Evolutionary conservation across 2,113 vertebrate genomes (phyloP).

Genomic region (Kobus ellipsiprymnus): DNA sequence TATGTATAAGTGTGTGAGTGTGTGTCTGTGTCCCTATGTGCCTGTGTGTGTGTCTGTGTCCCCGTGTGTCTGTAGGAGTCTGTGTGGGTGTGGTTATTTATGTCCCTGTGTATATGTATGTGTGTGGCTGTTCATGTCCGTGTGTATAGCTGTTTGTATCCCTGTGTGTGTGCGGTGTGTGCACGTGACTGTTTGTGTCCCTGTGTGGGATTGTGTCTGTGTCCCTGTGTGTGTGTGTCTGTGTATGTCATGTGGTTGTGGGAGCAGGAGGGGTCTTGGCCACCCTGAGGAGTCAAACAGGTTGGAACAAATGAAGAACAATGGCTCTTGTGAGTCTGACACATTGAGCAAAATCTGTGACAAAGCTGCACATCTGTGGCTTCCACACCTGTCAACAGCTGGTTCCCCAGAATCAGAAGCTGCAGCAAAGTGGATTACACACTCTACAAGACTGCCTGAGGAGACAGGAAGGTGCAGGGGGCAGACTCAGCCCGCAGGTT

Average conservation of each 20-base stretch:
- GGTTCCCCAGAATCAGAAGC: background rate
- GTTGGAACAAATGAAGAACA: constrained; percentile 12
- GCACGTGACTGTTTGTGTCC: too few species aligned
- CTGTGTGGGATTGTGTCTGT: background rate
- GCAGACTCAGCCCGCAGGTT: background rate
- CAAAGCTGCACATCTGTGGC: background rate
- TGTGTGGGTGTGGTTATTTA: background rate
- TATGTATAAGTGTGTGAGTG: background rate
- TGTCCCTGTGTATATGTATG: background rate
- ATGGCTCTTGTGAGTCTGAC: background rate
- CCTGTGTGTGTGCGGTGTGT: background rate
- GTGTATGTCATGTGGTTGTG: background rate
- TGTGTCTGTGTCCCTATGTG: background rate
- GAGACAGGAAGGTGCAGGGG: background rate
- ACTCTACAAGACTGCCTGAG: background rate
- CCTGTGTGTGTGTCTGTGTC: background rate
- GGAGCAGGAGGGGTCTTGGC: background rate
- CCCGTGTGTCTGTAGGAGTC: background rate
- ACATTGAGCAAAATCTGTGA: background rate
- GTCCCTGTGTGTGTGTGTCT: background rate
- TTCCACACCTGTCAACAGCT: background rate
- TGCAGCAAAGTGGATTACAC: background rate
- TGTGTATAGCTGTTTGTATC: background rate
- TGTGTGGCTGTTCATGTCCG: background rate
- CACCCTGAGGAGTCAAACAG: background rate